Evolutionary conservation across 2,113 vertebrate genomes (phyloP).

Genomic region (Hyaena hyaena): DNA sequence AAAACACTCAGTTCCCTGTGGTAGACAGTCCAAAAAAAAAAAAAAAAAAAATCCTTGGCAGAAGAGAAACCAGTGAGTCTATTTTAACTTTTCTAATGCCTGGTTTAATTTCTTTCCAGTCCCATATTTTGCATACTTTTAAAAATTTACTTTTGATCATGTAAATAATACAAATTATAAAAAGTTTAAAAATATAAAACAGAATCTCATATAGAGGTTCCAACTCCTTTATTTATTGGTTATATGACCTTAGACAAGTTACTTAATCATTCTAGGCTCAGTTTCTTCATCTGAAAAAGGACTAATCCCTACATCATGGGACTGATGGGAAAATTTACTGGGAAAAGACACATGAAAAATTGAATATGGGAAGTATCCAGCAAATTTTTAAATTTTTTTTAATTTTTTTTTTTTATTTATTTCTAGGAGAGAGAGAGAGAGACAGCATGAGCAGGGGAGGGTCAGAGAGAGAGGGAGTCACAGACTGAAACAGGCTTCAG

Average conservation of each 20-base stretch:
- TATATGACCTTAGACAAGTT: not conserved
- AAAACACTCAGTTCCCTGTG: not conserved
- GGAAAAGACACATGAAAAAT: not conserved
- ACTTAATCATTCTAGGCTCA: not conserved
- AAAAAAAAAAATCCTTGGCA: not conserved
- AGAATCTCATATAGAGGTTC: not conserved
- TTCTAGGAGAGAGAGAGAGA: no score
- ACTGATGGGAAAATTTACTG: not conserved
- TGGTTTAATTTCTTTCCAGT: not conserved
- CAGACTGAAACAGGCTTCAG: no score
- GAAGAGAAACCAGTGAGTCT: not conserved
- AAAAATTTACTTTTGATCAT: constrained; percentile 17
- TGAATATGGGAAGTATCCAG: not conserved
- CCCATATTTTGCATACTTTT: not conserved
- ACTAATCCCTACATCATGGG: not conserved
- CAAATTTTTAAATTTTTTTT: not conserved
- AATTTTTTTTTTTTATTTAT: no score
- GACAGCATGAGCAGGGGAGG: no score
- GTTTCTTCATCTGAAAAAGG: constrained; percentile 9
- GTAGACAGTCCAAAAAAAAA: not conserved
- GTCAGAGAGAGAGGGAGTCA: no score
- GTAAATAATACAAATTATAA: constrained; percentile 11
- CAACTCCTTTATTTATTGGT: not conserved
- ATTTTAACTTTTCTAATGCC: not conserved
- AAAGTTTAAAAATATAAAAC: constrained; percentile 9